Evolutionary conservation across 2,888 invertebrate genomes (phyloP), one percentile per base, ranked within the genome.

Genomic region (Chymomyza caudatula): DNA sequence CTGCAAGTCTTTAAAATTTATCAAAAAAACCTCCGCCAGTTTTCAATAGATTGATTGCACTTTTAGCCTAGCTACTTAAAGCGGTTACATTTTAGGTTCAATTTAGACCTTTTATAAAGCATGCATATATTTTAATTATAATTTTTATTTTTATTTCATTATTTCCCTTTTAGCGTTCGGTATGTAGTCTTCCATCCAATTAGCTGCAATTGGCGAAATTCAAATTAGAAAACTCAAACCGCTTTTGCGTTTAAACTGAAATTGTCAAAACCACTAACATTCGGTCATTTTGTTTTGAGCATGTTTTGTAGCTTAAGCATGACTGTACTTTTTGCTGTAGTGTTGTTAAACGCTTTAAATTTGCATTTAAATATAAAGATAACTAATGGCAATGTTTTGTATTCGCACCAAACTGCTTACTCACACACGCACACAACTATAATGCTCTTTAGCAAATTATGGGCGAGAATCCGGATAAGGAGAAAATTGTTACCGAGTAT

Each of bases 401-500:
- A 76, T 67, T 20, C 49, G 22, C 59, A 43, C 20, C 47, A 63
- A 55, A 62, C 47, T n/a, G 66, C 49, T 69, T 54, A 69, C 71
- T 69, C 60, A 63, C 64, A 60, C 63, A 65, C 56, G 62, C 59
- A 69, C 23, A 23, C 60, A 64, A 69, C 57, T 77, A 43, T 59
- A 62, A 49, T 42, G 47, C 5, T 13, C 63, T 58, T 55, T 64
- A 93, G 93, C 92, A 93, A 92, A 89, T 93, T 86, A 92, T 92
- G 77, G 92, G 92, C 68, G 92, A 93, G 69, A 91, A 92, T 71
- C 92, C 93, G 52, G 94, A 95, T 82, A 94, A 94, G 77, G 95
- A 96, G 79, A 93, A 94, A 77, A 94, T 94, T 85, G 93, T 96
- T 77, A 90, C 92, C 60, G 95, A 95, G 86, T 96, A 95, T 91